Evolutionary conservation across 2,888 invertebrate species (phyloP), one percentile per base, ranked within the genome.

Genomic region (Taphrorychus bicolor): DNA sequence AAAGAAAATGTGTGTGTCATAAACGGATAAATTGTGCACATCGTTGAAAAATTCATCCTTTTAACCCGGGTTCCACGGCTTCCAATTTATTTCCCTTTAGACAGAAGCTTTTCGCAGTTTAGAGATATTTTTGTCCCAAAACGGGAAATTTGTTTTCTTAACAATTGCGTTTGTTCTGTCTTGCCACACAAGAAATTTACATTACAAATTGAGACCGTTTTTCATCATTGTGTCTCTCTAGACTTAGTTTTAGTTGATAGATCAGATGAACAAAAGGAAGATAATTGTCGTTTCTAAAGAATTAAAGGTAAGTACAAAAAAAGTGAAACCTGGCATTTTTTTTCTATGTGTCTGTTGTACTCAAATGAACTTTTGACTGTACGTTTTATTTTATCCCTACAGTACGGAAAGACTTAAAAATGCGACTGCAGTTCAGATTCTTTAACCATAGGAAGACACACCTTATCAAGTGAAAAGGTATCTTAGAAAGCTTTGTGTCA

Each of bases 341-440:
- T 3, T 32, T 32, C 24, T 56, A 4, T 59, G 45, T 45, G n/a
- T 23, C 19, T 48, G 14, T 16, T n/a, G 5, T 51, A 21, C 21
- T 51, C 21, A 23, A 2, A n/a, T 53, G 21, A 14, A 24, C 9
- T 14, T 53, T 18, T 24, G n/a, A 24, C 32, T 53, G 53, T 68
- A 53, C 14, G 16, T 5, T 66, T 56, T 65, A 71, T 74, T 70
- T 69, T 73, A 74, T 85, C 88, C 88, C 73, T 60, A 69, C 92
- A 94, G 94, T 94, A 92, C 92, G 94, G 90, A 94, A 94, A 94
- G 94, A 94, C 88, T 91, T 93, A 90, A 92, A 92, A 87, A 91
- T 93, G 90, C 92, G 93, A 88, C 92, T 94, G 87, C 92, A 92
- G 89, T 94, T 93, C 92, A 90, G 94, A 89, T 94, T 94, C 91